phyloP scores from a whole-genome alignment of 2,888 invertebrate species.

The Amphipoea oculea region DNA sequence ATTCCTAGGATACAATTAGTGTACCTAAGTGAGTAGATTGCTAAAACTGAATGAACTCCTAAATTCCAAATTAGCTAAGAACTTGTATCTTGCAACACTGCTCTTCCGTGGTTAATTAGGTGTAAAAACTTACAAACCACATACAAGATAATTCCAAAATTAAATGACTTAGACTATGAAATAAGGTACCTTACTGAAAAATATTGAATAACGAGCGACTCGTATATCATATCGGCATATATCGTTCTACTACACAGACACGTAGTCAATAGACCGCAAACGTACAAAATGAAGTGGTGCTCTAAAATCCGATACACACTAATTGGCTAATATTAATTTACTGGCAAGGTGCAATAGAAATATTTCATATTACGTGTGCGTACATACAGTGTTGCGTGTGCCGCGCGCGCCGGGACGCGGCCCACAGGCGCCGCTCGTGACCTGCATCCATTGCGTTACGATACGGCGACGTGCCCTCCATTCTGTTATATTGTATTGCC shows the following conservation, averaged over 20 bases:
- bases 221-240: neutral
- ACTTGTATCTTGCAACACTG: neutral
- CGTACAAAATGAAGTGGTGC: conserved; percentile 16
- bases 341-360: conserved; percentile 38
- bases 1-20: neutral
- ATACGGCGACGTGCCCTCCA: conserved; percentile 67
- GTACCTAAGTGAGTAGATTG: neutral
- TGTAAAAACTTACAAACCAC: too few species aligned
- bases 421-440: conserved; percentile 69
- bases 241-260: neutral
- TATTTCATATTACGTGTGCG: conserved; percentile 26
- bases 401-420: conserved; percentile 45
- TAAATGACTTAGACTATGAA: neutral
- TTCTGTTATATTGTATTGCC: conserved; percentile 68
- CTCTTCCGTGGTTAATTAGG: neutral
- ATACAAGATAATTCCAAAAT: too few species aligned
- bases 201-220: neutral
- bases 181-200: neutral
- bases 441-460: conserved; percentile 71
- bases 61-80: neutral
- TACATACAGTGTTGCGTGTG: conserved; percentile 29
- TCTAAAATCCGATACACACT: conserved; percentile 30
- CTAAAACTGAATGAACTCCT: neutral
- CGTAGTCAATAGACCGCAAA: conserved; percentile 9
- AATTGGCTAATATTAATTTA: conserved; percentile 46